Base-by-base conservation (phyloP, 2,888 invertebrate species). In the Biston stratarius region DNA sequence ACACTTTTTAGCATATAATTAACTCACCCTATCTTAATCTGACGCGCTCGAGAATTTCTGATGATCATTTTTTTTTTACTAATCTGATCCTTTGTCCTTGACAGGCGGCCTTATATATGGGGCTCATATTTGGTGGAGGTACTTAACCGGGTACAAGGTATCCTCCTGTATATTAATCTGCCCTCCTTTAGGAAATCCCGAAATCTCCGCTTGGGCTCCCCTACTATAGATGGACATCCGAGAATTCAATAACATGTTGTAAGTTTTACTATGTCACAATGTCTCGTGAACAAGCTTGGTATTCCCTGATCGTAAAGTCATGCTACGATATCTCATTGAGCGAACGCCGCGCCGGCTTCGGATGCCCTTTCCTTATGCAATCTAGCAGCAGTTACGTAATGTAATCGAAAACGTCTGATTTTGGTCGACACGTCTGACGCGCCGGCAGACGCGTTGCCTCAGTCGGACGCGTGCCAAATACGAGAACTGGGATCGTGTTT, bases 391-490 rank as follows among this genome's bases (percentile, higher is more conserved):
- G 58, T 67, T 61, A 42, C 44, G 59, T 44, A 67, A 67, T 44
- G 14, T 48, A 44, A 62, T 67, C 58, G 58, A 67, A 67, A 61
- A 58, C 62, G 62, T 62, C 58, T 58, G 61, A 61, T n/a, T 44
- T 11, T 57, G 55, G 57, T 42, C 60, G 45, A 49, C 49, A 38
- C 64, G 61, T 51, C 49, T 58, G 36, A 38, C 36, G 64, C 66
- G 72, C 68, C 65, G 64, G 68, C 60, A 52, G 64, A 62, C 42
- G 42, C 64, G 60, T 67, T 67, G 51, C 62, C 67, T 55, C 67
- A 67, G 56, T 33, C 58, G 67, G 69, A 61, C 59, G 53, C 62
- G 64, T 64, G 70, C 70, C 70, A 67, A 69, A 56, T 69, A 70
- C 53, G 58, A 47, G 65, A 38, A 45, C 38, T 51, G 51, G 57